Evolutionary conservation across 2,113 vertebrate genomes (phyloP).

Genomic region (Empidonax traillii): DNA sequence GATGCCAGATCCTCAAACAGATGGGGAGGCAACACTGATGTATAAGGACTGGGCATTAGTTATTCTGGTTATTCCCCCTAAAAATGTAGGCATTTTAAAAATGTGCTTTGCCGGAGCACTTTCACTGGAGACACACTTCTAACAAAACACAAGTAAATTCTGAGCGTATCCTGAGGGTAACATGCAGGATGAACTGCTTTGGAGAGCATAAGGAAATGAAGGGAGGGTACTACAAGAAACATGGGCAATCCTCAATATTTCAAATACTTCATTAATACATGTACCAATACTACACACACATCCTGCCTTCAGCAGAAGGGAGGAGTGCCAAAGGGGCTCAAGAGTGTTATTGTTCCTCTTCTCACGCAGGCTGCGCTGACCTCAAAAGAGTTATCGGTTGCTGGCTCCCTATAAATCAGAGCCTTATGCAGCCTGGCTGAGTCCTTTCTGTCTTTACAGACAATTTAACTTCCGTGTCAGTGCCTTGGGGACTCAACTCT

Average conservation of each 20-base stretch:
- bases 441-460: background rate
- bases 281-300: background rate
- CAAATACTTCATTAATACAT: rapidly evolving
- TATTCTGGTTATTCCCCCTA: background rate
- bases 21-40: background rate
- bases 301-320: background rate
- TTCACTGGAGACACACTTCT: background rate
- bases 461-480: background rate
- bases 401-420: background rate
- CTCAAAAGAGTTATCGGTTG: background rate
- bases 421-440: background rate
- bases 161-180: background rate
- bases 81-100: background rate
- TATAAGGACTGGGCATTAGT: background rate
- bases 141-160: background rate
- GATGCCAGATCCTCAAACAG: background rate
- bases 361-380: background rate
- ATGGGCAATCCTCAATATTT: background rate
- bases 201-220: background rate
- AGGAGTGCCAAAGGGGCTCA: background rate
- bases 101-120: background rate
- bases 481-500: background rate
- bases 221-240: background rate
- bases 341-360: background rate
- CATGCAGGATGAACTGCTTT: background rate